These are phyloP conservation scores for Miichthys miiuy DNA, from an alignment of 2,797 vertebrate species.

Conservation along the genomic window DNA sequence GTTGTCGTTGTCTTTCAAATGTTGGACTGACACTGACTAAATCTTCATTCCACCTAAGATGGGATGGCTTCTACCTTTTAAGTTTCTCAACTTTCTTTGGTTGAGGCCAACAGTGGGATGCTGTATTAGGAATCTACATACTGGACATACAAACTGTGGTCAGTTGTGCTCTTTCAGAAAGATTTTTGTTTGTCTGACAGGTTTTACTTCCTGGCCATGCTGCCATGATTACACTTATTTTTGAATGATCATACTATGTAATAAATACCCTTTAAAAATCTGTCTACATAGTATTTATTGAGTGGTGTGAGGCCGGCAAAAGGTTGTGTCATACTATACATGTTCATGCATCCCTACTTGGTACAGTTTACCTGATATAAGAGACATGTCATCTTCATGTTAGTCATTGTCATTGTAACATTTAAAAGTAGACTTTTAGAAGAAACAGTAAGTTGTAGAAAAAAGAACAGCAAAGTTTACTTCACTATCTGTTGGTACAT, in stretches of 20 bases:
- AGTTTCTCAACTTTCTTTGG: neutral
- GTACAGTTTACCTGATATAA: neutral
- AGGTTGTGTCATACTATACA: neutral
- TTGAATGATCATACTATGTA: slow-evolving; percentile 49
- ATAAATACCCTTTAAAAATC: slow-evolving; percentile 57
- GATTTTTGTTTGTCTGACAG: neutral
- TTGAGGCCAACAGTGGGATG: slow-evolving; percentile 22
- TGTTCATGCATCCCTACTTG: neutral
- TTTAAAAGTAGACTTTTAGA: neutral
- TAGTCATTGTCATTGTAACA: neutral
- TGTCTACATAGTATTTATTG: slow-evolving; percentile 17
- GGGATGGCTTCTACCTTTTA: neutral
- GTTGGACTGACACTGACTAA: neutral
- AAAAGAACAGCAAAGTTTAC: neutral
- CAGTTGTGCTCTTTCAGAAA: slow-evolving; percentile 5
- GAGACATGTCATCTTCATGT: neutral
- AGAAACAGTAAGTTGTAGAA: neutral
- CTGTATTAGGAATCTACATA: neutral
- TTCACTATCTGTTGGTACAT: too few species aligned
- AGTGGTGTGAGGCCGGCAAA: neutral
- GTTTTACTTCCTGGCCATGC: slow-evolving; percentile 11
- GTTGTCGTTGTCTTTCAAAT: neutral
- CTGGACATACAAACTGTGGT: slow-evolving; percentile 7
- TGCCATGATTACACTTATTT: slow-evolving; percentile 40
- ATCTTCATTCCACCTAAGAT: neutral